Percentiles rank a stretch among this genome's conserved stretches.
Conservation (phyloP, 2,113 vertebrate genomes). For the Mohoua ochrocephala region DNA sequence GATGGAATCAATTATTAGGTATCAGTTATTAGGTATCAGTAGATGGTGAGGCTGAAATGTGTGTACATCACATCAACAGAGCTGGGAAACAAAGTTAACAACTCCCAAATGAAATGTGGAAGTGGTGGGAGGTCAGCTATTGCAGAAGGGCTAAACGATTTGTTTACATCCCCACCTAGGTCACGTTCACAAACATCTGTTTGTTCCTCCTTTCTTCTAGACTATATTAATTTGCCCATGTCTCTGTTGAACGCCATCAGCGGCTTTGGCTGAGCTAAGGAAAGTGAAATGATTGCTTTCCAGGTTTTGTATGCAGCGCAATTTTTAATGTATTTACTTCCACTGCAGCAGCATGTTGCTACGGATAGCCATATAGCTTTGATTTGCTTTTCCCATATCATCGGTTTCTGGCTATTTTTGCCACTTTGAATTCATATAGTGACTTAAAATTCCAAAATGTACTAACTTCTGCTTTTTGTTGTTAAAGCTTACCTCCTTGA, state of each 20-base stretch:
- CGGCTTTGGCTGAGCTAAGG: background rate
- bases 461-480: background rate
- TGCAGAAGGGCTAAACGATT: background rate
- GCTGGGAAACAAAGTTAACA: background rate
- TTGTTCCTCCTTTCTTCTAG: background rate
- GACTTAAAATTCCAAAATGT: background rate
- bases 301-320: background rate
- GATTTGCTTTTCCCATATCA: background rate
- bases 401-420: background rate
- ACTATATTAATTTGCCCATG: rapidly evolving
- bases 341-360: background rate
- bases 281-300: background rate
- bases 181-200: too few species aligned
- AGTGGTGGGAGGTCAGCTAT: background rate
- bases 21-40: too few species aligned
- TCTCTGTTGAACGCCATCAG: background rate
- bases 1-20: background rate
- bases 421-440: background rate
- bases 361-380: rapidly evolving
- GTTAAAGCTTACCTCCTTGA: background rate
- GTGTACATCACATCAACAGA: background rate
- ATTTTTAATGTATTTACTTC: background rate
- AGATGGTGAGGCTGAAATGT: background rate
- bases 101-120: background rate
- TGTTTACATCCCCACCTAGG: background rate